Base-by-base conservation (phyloP, 2,113 vertebrate species). In the Oreochromis spilurus region DNA sequence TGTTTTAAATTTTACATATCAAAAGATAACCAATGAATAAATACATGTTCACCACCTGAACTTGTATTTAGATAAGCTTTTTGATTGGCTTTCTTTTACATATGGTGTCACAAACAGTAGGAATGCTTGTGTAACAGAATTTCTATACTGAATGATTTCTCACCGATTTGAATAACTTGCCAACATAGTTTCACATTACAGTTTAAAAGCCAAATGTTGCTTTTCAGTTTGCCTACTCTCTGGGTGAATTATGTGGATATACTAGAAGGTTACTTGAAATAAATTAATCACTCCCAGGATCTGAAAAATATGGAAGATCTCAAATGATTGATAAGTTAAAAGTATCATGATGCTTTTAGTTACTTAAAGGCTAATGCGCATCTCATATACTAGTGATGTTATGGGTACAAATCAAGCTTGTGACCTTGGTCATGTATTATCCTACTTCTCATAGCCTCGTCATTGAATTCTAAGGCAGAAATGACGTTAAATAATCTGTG, bases 341-440 rank as follows among this genome's bases (percentile, higher is more conserved):
- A 58, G 48, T 81, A 86, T 43, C n/a, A 13, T 82, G 79, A 57
- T 88, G 82, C 79, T 82, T 24, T 2, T 45, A 58, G 83, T 93
- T 92, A 89, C 89, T 93, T 83, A 89, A 89, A 88, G 87, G 75
- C 87, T 89, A 90, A 93, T 94, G 91, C 80, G 43, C 81, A 60
- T 87, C 80, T 90, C 70, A 82, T 87, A 75, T 89, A 90, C 67
- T 82, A 4, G 14, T 55, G 79, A 92, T 92, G 77, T 85, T 84
- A 84, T 84, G 89, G 91, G 89, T 90, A 89, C 85, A 90, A 90
- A 91, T 94, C 88, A 91, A 88, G 88, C 89, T 90, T 54, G 43
- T 92, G 94, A 95, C 94, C 94, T 95, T 95, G 91, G 78, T 62
- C 86, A 57, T 79, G 60, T 78, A 85, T 92, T 83, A 83, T 89